Percentiles rank a stretch among this genome's conserved stretches.
phyloP scores from a whole-genome alignment of 2,888 invertebrate species.

The Phragmatobia fuliginosa region DNA sequence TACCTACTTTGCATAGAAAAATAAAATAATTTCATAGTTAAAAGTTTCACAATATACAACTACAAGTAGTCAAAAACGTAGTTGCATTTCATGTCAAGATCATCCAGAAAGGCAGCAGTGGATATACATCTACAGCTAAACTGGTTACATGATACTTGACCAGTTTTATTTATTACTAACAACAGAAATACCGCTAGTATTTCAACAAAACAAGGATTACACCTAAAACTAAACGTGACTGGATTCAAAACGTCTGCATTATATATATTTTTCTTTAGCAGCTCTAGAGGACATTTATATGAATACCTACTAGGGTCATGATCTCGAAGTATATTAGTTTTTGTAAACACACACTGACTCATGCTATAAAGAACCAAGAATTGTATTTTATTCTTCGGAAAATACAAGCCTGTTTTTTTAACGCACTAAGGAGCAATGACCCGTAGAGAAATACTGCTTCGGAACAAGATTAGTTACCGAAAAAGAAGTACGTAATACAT shows the following conservation, averaged over 20 bases:
- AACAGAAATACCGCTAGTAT: constrained; percentile 32
- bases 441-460: not conserved
- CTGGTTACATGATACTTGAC: constrained; percentile 29
- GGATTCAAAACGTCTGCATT: constrained; percentile 32
- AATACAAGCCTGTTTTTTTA: constrained; percentile 1
- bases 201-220: constrained; percentile 40
- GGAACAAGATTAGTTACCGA: not conserved
- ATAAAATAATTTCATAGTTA: not conserved
- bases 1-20: not conserved
- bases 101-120: constrained; percentile 31
- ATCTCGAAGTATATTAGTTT: constrained; percentile 14
- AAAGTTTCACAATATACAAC: not conserved
- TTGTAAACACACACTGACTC: not conserved
- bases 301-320: constrained; percentile 26
- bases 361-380: not conserved
- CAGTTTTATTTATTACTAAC: constrained; percentile 41
- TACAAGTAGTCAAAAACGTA: constrained; percentile 21
- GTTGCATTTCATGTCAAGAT: constrained; percentile 37
- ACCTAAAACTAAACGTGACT: constrained; percentile 50
- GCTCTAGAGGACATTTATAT: constrained; percentile 33
- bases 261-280: not conserved
- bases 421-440: not conserved
- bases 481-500: not conserved
- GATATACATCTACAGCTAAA: constrained; percentile 21
- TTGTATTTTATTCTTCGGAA: not conserved